Percentiles rank a stretch among this genome's conserved stretches.
phyloP scores from a whole-genome alignment of 2,113 vertebrate genomes.

The Oenanthe oenanthe region DNA sequence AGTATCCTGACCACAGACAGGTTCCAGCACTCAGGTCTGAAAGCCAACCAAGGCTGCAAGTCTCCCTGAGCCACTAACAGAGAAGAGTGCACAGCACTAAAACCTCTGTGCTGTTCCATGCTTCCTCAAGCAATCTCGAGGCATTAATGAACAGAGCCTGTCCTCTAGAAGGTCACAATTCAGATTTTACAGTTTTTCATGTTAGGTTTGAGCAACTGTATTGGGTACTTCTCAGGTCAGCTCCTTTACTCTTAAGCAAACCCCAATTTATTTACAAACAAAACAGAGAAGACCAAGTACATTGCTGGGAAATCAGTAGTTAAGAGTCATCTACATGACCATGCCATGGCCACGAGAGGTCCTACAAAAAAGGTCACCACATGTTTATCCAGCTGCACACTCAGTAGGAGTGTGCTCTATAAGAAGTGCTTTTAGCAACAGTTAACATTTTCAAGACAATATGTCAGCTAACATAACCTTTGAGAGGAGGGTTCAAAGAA shows the following conservation, averaged over 20 bases:
- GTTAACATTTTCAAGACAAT: conserved; percentile 67
- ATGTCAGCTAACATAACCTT: conserved; percentile 65
- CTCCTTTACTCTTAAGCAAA: background rate
- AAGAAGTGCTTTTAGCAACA: conserved; percentile 52
- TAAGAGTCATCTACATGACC: background rate
- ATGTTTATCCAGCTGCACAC: background rate
- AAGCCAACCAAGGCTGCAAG: background rate
- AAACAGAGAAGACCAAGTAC: background rate
- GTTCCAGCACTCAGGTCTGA: background rate
- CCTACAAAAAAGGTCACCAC: conserved; percentile 21
- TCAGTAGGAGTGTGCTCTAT: background rate
- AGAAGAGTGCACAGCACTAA: background rate
- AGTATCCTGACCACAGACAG: background rate
- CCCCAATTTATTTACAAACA: background rate
- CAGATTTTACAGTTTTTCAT: background rate
- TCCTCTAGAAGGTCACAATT: background rate
- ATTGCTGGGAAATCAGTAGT: background rate
- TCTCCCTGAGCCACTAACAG: background rate
- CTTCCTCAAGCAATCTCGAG: background rate
- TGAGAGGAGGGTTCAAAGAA: conserved; percentile 50
- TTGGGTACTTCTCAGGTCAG: background rate
- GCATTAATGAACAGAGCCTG: background rate
- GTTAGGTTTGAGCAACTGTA: background rate
- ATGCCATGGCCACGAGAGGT: background rate
- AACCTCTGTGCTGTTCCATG: background rate